Evolutionary conservation across 2,888 invertebrate species (phyloP).

Genomic region (Platycnemis pennipes): DNA sequence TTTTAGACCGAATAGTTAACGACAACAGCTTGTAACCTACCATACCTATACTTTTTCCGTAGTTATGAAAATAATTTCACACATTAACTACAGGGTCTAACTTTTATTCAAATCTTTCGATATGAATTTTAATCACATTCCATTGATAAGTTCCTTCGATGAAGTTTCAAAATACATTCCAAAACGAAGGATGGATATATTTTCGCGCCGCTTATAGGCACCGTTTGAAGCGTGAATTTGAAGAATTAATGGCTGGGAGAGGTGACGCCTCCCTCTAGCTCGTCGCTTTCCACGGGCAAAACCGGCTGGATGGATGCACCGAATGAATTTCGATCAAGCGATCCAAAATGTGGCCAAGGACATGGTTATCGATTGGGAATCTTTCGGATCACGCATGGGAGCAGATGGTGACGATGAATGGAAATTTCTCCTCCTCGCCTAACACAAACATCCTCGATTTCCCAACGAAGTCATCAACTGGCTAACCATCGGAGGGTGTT

Average conservation of each 20-base stretch:
- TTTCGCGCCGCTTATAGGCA: not conserved
- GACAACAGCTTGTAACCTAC: no score
- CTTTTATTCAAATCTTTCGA: no score
- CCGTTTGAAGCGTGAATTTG: not conserved
- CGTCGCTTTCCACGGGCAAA: not conserved
- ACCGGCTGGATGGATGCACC: not conserved
- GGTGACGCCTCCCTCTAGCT: not conserved
- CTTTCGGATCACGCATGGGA: not conserved
- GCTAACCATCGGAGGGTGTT: not conserved
- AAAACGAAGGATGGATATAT: not conserved
- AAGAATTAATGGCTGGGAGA: not conserved
- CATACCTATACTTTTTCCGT: no score
- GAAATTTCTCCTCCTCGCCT: not conserved
- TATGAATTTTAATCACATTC: no score
- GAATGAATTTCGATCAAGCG: not conserved
- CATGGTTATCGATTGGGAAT: not conserved
- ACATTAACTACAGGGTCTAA: no score
- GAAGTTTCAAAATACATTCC: not conserved
- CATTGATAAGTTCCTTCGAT: not conserved
- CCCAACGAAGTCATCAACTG: not conserved
- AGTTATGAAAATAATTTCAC: no score
- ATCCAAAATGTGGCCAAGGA: conserved; percentile 10
- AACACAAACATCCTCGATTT: not conserved
- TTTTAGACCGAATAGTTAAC: no score
- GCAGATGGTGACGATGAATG: not conserved